Conservation (phyloP, 2,888 invertebrate genomes). For the Augochlorella aurata region DNA sequence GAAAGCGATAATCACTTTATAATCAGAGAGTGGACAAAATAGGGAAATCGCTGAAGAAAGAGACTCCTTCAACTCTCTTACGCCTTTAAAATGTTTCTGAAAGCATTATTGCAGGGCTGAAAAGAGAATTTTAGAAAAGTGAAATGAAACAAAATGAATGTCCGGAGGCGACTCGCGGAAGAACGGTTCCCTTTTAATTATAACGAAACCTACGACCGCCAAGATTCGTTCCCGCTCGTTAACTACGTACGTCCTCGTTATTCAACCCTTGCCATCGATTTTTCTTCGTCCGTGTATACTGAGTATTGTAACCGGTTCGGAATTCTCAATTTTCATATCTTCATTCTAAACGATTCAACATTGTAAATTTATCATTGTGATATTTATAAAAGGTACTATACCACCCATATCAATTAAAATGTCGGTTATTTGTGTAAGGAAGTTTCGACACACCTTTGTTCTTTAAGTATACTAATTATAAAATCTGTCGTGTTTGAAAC, state of each 20-base stretch:
- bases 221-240: conserved; percentile 46
- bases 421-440: too few relatives aligned
- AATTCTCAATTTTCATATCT: background rate
- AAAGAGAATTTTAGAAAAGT: conserved; percentile 7
- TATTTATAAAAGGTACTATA: background rate
- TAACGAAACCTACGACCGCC: conserved; percentile 45
- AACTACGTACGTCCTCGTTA: conserved; percentile 50
- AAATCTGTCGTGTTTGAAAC: too few relatives aligned
- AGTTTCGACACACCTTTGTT: too few relatives aligned
- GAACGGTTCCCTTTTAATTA: conserved; percentile 52
- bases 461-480: too few relatives aligned
- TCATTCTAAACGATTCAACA: conserved; percentile 4
- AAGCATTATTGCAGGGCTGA: background rate
- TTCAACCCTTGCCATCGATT: conserved; percentile 39
- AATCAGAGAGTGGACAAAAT: background rate
- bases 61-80: background rate
- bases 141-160: conserved; percentile 31
- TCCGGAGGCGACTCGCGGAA: conserved; percentile 25
- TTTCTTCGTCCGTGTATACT: conserved; percentile 20
- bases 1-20: background rate
- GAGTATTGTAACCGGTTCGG: background rate
- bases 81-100: background rate
- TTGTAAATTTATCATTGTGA: background rate
- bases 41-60: background rate
- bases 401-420: too few relatives aligned